Conservation (phyloP, 2,113 vertebrate genomes). For the Amphilophus citrinellus region DNA sequence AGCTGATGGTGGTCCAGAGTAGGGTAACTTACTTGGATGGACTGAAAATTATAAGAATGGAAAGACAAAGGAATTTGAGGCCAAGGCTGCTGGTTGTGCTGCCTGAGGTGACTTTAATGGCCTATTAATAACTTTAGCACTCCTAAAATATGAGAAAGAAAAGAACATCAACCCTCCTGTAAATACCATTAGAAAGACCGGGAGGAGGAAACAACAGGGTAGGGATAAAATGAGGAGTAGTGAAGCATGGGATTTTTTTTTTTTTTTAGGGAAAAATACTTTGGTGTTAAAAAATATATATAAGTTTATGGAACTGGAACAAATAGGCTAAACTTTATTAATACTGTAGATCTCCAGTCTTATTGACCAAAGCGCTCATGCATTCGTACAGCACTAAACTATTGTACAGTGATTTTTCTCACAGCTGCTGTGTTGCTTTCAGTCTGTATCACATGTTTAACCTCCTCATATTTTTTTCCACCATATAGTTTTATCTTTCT, state of each 20-base stretch:
- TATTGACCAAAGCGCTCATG: too few species aligned
- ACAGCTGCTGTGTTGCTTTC: background rate
- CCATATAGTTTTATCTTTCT: accelerated
- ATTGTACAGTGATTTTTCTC: background rate
- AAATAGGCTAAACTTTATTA: too few species aligned
- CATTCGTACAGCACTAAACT: background rate
- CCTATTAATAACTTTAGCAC: constrained; percentile 28
- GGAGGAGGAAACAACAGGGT: constrained; percentile 3
- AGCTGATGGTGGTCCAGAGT: background rate
- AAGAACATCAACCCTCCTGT: background rate
- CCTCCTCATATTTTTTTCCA: background rate
- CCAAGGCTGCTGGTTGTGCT: background rate
- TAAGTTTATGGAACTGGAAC: too few species aligned
- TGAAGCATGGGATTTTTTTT: background rate
- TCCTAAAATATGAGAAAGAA: constrained; percentile 48
- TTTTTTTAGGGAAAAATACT: too few species aligned
- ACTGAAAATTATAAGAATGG: constrained; percentile 16
- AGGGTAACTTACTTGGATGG: background rate
- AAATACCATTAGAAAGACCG: constrained; percentile 21
- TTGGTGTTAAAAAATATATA: too few species aligned
- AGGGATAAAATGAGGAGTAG: background rate
- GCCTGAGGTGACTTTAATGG: constrained; percentile 31
- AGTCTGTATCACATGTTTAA: background rate
- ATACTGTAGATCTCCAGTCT: too few species aligned
- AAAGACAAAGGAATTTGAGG: constrained; percentile 33